Evolutionary conservation across 2,888 invertebrate species (phyloP), one percentile per base, ranked within the genome.

Genomic region (Geotrupes spiniger): DNA sequence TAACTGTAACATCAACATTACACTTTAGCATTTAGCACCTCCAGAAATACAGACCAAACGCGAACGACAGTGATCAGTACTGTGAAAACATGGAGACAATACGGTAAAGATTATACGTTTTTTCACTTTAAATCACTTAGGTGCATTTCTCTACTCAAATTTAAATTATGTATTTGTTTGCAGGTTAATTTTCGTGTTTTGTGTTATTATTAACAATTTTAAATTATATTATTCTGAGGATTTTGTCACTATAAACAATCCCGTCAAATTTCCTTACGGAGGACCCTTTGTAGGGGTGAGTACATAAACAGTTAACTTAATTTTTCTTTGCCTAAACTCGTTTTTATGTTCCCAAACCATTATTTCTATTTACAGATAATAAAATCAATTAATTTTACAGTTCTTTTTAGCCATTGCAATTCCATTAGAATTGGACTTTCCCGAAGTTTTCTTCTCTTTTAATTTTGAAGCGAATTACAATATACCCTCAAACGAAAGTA

Each of bases 401-500:
- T 71, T 82, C 14, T 81, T 85, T 63, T 62, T 84, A 9, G 85
- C 86, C 0, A 76, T 87, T 50, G 84, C 85, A 0, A 77, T 85
- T 26, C 87, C 87, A 0, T 68, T 87, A 15, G 83, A 83, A 58
- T 74, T 84, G 4, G 82, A 84, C 0, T 78, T 82, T 54, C 80
- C 81, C 58, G 81, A 83, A 63, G 80, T 85, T 5, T 85, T 84
- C 60, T 72, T 86, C 38, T 84, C 86, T 0, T 85, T 84, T 65
- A 85, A 86, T 71, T 84, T 86, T 63, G 86, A 86, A 62, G 78
- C 83, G 0, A 83, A 81, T 65, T 87, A 84, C 70, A 72, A 70
- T 36, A 65, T 81, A 2, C 79, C 85, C 0, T 75, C 65, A 6
- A 83, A 83, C 59, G 75, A 61, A 6, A 70, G 68, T 39, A 60